These are phyloP conservation scores for Heliangelus exortis DNA, from an alignment of 2,797 vertebrate genomes.

Conservation along the genomic window DNA sequence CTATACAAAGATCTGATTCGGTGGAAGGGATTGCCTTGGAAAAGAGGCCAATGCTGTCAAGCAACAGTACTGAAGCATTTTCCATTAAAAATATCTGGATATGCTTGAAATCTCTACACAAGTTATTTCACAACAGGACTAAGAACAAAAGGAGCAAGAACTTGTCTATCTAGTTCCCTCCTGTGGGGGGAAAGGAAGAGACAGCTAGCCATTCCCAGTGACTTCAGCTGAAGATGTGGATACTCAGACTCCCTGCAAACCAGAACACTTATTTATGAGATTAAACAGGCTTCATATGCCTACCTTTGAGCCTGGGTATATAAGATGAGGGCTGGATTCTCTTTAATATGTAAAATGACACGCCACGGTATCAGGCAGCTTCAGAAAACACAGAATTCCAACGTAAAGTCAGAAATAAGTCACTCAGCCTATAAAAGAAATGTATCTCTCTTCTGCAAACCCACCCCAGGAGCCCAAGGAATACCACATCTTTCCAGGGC, in stretches of 20 bases:
- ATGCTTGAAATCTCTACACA: background rate
- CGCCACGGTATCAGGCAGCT: background rate
- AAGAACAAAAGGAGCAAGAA: background rate
- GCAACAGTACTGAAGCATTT: background rate
- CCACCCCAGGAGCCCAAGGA: background rate
- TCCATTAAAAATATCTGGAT: background rate
- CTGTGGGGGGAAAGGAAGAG: background rate
- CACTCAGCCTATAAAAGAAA: background rate
- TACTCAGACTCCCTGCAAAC: background rate
- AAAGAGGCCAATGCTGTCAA: background rate
- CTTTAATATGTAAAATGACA: background rate
- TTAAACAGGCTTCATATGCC: background rate
- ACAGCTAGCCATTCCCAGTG: background rate
- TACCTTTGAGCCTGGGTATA: background rate
- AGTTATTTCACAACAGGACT: background rate
- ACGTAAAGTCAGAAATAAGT: background rate
- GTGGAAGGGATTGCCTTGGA: background rate
- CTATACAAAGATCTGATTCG: background rate
- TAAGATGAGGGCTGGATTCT: background rate
- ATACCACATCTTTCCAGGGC: background rate
- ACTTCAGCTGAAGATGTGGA: background rate
- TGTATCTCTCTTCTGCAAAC: background rate
- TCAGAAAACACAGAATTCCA: background rate
- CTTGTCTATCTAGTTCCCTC: background rate
- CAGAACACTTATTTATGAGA: background rate